Percentiles rank a stretch among this genome's conserved stretches.
Conservation (phyloP, 1,140 invertebrate species). For the Pseudomyrmex cubaensis region DNA sequence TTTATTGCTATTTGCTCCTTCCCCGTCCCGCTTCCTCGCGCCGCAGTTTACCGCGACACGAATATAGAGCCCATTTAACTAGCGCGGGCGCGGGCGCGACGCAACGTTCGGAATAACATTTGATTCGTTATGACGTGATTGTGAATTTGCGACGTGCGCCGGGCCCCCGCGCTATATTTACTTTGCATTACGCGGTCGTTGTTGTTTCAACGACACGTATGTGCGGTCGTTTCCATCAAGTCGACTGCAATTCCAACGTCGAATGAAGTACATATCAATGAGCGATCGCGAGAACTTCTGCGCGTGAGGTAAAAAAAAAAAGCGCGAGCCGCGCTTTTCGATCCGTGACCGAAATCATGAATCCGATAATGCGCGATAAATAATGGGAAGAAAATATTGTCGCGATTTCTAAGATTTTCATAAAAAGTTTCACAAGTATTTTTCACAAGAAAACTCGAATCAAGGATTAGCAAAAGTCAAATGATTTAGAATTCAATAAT, state of each 20-base stretch:
- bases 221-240: slow-evolving; percentile 47
- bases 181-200: slow-evolving; percentile 66
- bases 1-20: slow-evolving; percentile 64
- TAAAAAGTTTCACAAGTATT: not conserved
- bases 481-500: no score
- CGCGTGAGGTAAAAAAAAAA: slow-evolving; percentile 8
- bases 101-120: slow-evolving; percentile 65
- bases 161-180: slow-evolving; percentile 61
- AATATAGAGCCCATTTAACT: slow-evolving; percentile 67
- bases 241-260: slow-evolving; percentile 46
- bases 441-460: not conserved
- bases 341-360: slow-evolving; percentile 28
- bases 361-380: slow-evolving; percentile 7
- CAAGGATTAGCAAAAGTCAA: no score
- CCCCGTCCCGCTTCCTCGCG: not conserved
- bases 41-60: slow-evolving; percentile 11
- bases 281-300: slow-evolving; percentile 6
- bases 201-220: slow-evolving; percentile 71
- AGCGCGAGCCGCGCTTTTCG: not conserved
- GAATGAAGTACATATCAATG: slow-evolving; percentile 50
- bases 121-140: slow-evolving; percentile 72
- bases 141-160: slow-evolving; percentile 67
- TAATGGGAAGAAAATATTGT: slow-evolving; percentile 54
- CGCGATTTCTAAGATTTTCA: not conserved
- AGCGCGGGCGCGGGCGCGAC: not conserved